Conservation (phyloP, 2,888 invertebrate species). For the Chrysolina haemoptera region DNA sequence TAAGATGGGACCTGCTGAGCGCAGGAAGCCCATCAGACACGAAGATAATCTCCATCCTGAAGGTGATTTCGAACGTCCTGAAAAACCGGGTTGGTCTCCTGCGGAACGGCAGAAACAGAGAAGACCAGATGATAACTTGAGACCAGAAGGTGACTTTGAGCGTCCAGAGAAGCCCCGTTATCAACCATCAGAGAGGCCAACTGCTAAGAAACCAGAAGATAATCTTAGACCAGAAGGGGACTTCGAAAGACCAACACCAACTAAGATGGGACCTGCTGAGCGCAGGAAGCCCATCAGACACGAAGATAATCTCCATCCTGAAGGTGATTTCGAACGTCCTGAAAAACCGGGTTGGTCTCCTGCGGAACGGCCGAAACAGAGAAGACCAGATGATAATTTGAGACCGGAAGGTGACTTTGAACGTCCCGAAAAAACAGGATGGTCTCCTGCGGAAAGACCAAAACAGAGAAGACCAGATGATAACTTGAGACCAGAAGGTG, state of each 20-base stretch:
- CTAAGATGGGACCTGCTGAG: slow-evolving; percentile 72
- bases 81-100: slow-evolving; percentile 62
- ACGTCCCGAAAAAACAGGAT: slow-evolving; percentile 67
- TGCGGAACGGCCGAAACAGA: slow-evolving; percentile 68
- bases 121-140: slow-evolving; percentile 69
- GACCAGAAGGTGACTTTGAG: slow-evolving; percentile 71
- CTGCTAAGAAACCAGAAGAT: slow-evolving; percentile 62
- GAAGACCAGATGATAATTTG: slow-evolving; percentile 53
- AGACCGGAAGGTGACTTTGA: slow-evolving; percentile 73
- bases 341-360: slow-evolving; percentile 67
- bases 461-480: slow-evolving; percentile 70
- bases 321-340: slow-evolving; percentile 70
- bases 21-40: slow-evolving; percentile 70
- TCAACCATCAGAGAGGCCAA: slow-evolving; percentile 69
- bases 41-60: slow-evolving; percentile 73
- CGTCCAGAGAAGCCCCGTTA: slow-evolving; percentile 66
- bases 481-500: slow-evolving; percentile 69
- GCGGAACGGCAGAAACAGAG: slow-evolving; percentile 76
- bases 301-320: slow-evolving; percentile 71
- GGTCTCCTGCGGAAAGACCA: slow-evolving; percentile 72
- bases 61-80: slow-evolving; percentile 72
- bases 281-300: slow-evolving; percentile 73
- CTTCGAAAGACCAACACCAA: slow-evolving; percentile 69
- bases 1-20: slow-evolving; percentile 70
- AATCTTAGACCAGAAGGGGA: slow-evolving; percentile 70